A percentile compares a stretch with the other conserved stretches of the same genome.
Conservation (phyloP, 1,140 invertebrate species). For the Drosophila ercepeae region DNA sequence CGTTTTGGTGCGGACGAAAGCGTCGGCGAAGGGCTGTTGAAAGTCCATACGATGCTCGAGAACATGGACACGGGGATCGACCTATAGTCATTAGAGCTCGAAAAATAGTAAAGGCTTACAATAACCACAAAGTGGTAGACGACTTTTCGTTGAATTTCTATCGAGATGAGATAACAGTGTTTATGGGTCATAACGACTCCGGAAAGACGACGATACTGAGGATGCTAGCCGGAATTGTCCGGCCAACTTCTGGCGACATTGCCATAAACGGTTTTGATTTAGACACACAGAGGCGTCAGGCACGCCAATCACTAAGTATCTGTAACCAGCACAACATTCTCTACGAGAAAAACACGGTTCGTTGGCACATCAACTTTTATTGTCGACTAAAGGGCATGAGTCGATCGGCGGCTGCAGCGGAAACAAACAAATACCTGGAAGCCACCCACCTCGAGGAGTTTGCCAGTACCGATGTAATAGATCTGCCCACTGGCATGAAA, state of each 20-base stretch:
- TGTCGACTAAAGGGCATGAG: constrained; percentile 48
- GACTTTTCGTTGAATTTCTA: constrained; percentile 89
- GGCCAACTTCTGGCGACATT: constrained; percentile 87
- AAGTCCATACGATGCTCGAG: neutral
- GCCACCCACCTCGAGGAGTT: constrained; percentile 42
- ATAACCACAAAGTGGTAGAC: constrained; percentile 87
- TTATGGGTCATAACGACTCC: constrained; percentile 88
- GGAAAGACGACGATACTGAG: constrained; percentile 86
- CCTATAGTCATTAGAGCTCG: constrained; percentile 48
- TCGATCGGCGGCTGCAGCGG: constrained; percentile 7
- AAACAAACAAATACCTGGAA: constrained; percentile 40
- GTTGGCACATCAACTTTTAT: constrained; percentile 89
- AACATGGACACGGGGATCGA: neutral
- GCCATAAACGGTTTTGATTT: constrained; percentile 88
- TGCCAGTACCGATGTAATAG: constrained; percentile 37
- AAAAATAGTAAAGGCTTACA: constrained; percentile 85
- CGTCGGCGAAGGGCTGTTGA: neutral
- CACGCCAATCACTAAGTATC: constrained; percentile 86
- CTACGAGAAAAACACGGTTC: constrained; percentile 94
- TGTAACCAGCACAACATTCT: constrained; percentile 97
- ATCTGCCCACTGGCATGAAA: constrained; percentile 92
- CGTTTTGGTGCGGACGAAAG: constrained; percentile 80
- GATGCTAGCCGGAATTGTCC: constrained; percentile 89
- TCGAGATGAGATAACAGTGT: constrained; percentile 87
- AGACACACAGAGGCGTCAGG: constrained; percentile 74